These are phyloP conservation scores for Bombyx mandarina DNA, from an alignment of 1,140 invertebrate species.

Conservation along the genomic window DNA sequence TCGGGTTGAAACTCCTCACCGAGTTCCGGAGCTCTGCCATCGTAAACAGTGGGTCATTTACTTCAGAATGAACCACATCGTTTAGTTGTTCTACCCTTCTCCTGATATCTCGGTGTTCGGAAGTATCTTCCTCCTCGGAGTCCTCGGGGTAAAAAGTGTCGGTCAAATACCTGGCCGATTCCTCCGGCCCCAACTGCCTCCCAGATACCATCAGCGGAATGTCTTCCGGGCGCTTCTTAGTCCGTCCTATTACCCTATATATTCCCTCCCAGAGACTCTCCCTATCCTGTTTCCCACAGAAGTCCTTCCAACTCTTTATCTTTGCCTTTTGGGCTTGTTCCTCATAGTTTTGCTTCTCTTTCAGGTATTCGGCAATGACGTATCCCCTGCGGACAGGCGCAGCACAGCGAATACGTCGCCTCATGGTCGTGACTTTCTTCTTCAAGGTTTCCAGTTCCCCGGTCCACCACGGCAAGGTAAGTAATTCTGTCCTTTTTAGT, in stretches of 20 bases:
- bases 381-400: neutral
- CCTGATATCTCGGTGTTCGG: neutral
- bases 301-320: conserved; percentile 3
- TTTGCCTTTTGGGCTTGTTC: neutral
- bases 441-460: neutral
- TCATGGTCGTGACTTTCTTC: neutral
- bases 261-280: neutral
- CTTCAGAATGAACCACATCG: no score
- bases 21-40: no score
- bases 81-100: no score
- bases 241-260: neutral
- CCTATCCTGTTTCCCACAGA: neutral
- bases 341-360: conserved; percentile 1
- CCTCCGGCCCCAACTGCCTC: neutral
- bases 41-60: no score
- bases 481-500: neutral
- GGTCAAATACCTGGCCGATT: neutral
- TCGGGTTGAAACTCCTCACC: no score
- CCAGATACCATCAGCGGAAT: neutral
- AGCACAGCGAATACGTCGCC: neutral
- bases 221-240: neutral
- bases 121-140: neutral
- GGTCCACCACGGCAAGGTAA: conserved; percentile 1
- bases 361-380: neutral
- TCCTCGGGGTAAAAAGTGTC: neutral